Conservation (phyloP, 2,888 invertebrate genomes). For the Microdon myrmicae region DNA sequence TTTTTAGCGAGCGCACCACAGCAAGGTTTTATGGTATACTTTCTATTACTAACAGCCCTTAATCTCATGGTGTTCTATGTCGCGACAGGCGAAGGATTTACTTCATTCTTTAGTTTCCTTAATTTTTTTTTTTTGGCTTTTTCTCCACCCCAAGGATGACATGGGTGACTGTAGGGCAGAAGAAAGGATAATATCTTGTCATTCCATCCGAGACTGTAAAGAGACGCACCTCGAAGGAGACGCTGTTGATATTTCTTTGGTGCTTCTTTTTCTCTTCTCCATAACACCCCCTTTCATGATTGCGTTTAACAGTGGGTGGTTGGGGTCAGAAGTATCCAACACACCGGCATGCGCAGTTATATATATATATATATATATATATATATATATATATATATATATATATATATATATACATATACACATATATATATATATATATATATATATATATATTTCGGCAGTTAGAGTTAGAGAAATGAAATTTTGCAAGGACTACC, state of each 20-base stretch:
- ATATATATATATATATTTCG: too few relatives aligned
- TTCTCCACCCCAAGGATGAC: constrained; percentile 12
- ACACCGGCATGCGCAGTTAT: constrained; percentile 35
- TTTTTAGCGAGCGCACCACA: constrained; percentile 14
- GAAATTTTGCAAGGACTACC: constrained; percentile 22
- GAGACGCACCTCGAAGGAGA: too few relatives aligned
- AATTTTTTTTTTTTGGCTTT: constrained; percentile 31
- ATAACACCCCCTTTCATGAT: too few relatives aligned
- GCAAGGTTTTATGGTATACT: constrained; percentile 13
- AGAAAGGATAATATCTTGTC: constrained; percentile 14
- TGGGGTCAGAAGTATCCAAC: constrained; percentile 1
- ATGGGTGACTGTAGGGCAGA: neutral
- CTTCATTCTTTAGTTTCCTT: too few relatives aligned
- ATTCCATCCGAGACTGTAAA: constrained; percentile 22
- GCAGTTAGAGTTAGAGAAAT: neutral
- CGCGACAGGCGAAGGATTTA: too few relatives aligned
- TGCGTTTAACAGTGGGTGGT: constrained; percentile 24
- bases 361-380: too few relatives aligned
- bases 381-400: too few relatives aligned
- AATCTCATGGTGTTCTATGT: too few relatives aligned
- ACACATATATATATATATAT: too few relatives aligned
- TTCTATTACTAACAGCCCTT: too few relatives aligned
- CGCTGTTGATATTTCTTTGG: constrained; percentile 4
- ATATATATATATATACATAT: too few relatives aligned
- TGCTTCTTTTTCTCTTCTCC: constrained; percentile 25